A percentile compares a stretch with the other conserved stretches of the same genome.
Evolutionary conservation across 2,888 invertebrate species (phyloP).

Genomic region (Pristionchus exspectatus): DNA sequence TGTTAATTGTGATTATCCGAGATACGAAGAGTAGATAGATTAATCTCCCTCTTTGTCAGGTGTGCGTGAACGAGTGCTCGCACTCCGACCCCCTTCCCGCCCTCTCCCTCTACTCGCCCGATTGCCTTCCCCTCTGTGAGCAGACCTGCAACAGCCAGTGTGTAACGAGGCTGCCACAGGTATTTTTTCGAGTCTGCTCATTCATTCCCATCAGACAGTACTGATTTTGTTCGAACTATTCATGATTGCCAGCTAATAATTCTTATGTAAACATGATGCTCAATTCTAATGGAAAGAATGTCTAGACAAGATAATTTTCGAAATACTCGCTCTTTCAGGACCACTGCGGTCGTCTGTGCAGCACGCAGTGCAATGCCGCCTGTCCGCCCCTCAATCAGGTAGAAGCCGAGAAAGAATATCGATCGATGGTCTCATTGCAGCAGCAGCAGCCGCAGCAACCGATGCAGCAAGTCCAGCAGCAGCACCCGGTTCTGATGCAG

Average conservation of each 20-base stretch:
- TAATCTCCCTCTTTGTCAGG: neutral
- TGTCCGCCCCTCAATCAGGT: constrained; percentile 50
- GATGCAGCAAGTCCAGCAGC: neutral
- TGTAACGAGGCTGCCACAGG: constrained; percentile 50
- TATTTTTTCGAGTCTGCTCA: neutral
- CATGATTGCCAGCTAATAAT: neutral
- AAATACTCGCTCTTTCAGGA: constrained; percentile 16
- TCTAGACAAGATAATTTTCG: neutral
- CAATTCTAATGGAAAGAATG: neutral
- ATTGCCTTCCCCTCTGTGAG: constrained; percentile 54
- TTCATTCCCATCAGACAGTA: no score
- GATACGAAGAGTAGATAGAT: no score
- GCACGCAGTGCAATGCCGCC: constrained; percentile 46
- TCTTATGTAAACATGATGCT: neutral
- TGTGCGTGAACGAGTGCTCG: constrained; percentile 46
- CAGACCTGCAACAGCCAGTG: constrained; percentile 55
- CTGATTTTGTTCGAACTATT: neutral
- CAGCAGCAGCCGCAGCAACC: neutral
- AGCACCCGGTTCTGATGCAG: neutral
- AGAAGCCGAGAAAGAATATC: neutral
- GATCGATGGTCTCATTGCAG: neutral
- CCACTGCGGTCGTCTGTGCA: constrained; percentile 53
- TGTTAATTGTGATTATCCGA: no score
- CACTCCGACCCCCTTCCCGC: constrained; percentile 43
- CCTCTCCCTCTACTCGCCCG: constrained; percentile 54